Base-by-base conservation (phyloP, 2,888 invertebrate genomes). In the Frankliniella fusca region DNA sequence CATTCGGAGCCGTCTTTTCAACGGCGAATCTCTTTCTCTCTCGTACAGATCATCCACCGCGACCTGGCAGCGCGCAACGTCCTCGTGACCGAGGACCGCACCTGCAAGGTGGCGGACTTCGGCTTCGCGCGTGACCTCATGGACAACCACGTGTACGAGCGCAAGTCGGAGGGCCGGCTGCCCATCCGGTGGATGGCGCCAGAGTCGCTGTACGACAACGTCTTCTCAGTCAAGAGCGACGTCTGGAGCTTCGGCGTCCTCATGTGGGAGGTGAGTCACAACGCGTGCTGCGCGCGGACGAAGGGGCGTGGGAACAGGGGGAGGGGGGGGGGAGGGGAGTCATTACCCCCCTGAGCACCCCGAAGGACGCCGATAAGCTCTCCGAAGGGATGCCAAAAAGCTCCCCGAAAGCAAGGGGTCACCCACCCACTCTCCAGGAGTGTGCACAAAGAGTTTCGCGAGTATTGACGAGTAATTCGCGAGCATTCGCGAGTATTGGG, bases 211-310 rank as follows among this genome's bases (percentile, higher is more conserved):
- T 96, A 95, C 88, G 97, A 98, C 87, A 97, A 97, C 87, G 93
- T 97, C 86, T 98, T 97, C 89, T 96, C 97, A 18, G 93, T 95
- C 2, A 97, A 97, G 88, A 96, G 97, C 1, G 98, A 98, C 87
- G 95, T 97, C 80, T 98, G 97, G 97, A 97, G 97, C 86, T 98
- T 97, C 86, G 97, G 97, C 0, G 94, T 98, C 20, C 90, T 98
- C 15, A 92, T 97, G 86, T 98, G 91, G 94, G 90, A 94, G 90
- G 90, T 20, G 84, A 76, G 83, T 84, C 83, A 84, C 83, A 84
- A 82, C 84, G 90, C 20, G 87, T 90, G 70, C 86, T 91, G 5
- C n/a, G n/a, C n/a, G n/a, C n/a, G n/a, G n/a, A n/a, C n/a, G n/a
- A n/a, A n/a, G n/a, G n/a, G n/a, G n/a, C n/a, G n/a, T n/a, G n/a